Conservation (phyloP, 2,888 invertebrate genomes). For the Thecocarcelia acutangulata region DNA sequence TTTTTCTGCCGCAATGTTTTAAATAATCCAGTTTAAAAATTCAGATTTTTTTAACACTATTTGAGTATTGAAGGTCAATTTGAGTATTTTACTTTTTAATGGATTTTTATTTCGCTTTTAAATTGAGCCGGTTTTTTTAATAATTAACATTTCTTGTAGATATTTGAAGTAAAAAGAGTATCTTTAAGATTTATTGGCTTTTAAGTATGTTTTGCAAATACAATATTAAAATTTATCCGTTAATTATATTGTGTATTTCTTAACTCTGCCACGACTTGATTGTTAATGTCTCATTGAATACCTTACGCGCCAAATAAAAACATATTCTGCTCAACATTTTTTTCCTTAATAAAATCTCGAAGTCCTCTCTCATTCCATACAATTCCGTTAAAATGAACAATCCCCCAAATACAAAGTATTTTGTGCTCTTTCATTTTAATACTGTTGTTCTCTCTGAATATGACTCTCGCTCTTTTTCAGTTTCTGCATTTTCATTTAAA, state of each 20-base stretch:
- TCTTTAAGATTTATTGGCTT: conserved; percentile 17
- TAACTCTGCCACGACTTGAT: conserved; percentile 67
- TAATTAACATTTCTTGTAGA: conserved; percentile 22
- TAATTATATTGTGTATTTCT: conserved; percentile 49
- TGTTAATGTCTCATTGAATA: conserved; percentile 65
- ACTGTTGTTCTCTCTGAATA: conserved; percentile 10
- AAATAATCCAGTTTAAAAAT: conserved; percentile 4
- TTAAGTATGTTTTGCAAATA: conserved; percentile 6
- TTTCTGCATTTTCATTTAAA: conserved; percentile 57
- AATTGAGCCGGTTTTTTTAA: conserved; percentile 41
- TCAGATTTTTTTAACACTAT: conserved; percentile 33
- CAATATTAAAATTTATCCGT: conserved; percentile 21
- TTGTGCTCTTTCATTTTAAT: conserved; percentile 19
- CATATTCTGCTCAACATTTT: conserved; percentile 63
- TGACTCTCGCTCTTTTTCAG: background rate
- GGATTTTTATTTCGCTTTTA: conserved; percentile 6
- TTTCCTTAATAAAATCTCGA: conserved; percentile 47
- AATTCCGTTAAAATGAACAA: conserved; percentile 45
- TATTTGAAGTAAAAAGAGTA: conserved; percentile 6
- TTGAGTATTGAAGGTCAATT: conserved; percentile 51
- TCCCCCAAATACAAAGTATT: conserved; percentile 36
- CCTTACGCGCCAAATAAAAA: conserved; percentile 76
- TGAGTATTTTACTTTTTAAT: conserved; percentile 47
- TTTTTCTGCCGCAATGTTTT: conserved; percentile 8
- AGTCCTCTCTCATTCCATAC: conserved; percentile 45